phyloP scores from a whole-genome alignment of 2,113 vertebrate genomes.

The Lepus timidus region DNA sequence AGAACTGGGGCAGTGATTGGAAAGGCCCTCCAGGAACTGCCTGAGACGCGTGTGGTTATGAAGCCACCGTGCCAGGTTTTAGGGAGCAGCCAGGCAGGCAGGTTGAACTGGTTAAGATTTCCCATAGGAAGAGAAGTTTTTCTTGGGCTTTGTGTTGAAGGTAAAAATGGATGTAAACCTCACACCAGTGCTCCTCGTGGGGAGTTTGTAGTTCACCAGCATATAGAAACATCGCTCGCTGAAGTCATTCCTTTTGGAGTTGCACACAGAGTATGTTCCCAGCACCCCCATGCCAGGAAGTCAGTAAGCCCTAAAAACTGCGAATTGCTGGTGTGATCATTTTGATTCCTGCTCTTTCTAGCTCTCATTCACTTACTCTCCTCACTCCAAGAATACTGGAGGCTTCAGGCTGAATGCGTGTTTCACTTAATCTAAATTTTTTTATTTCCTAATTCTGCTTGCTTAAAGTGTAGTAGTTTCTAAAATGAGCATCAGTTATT shows the following conservation, averaged over 20 bases:
- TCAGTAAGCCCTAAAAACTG: background rate
- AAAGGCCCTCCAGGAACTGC: slow-evolving; percentile 71
- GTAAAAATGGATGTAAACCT: background rate
- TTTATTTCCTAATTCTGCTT: slow-evolving; percentile 48
- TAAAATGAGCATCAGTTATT: background rate
- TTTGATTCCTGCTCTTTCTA: background rate
- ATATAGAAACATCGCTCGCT: background rate
- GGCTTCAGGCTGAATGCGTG: background rate
- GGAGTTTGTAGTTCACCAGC: slow-evolving; percentile 36
- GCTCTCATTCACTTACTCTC: background rate
- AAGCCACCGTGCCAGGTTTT: background rate
- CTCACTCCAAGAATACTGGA: slow-evolving; percentile 11
- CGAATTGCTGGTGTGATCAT: background rate
- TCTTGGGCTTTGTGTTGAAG: slow-evolving; percentile 23
- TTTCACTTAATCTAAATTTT: background rate
- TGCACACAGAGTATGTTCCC: background rate
- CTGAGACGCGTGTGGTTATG: background rate
- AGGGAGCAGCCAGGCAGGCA: background rate
- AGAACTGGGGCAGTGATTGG: slow-evolving; percentile 28
- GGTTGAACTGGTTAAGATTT: slow-evolving; percentile 36
- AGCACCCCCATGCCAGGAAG: background rate
- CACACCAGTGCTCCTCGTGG: background rate
- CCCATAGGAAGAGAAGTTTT: slow-evolving; percentile 55
- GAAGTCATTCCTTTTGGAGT: background rate
- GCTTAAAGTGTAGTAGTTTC: background rate